Percentiles rank a stretch among this genome's conserved stretches.
phyloP scores from a whole-genome alignment of 2,113 vertebrate species.

The Oncorhynchus masou region DNA sequence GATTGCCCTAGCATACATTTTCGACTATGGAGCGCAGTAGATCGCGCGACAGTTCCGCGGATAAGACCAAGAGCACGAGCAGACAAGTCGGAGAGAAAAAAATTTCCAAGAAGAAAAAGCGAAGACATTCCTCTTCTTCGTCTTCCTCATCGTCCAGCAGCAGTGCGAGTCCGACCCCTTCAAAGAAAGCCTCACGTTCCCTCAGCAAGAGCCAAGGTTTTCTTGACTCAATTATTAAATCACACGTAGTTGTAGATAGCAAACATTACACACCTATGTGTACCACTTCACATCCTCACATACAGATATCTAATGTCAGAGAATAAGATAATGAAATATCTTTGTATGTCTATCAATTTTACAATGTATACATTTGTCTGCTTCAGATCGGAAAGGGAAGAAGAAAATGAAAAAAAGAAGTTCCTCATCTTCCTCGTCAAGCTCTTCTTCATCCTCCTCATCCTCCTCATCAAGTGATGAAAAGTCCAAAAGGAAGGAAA shows the following conservation, averaged over 20 bases:
- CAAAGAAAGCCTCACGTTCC: conserved; percentile 47
- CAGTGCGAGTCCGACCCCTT: conserved; percentile 64
- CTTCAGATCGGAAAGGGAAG: conserved; percentile 76
- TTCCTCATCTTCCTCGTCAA: conserved; percentile 77
- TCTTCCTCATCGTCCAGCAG: conserved; percentile 64
- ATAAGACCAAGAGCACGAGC: conserved; percentile 43
- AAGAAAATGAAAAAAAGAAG: conserved; percentile 67
- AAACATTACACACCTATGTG: too few relatives aligned
- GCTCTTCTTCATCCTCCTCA: conserved; percentile 70
- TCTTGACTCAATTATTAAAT: background rate
- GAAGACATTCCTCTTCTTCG: conserved; percentile 51
- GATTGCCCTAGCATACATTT: too few relatives aligned
- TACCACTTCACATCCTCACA: too few relatives aligned
- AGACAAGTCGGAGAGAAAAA: conserved; percentile 45
- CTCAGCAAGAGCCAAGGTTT: conserved; percentile 67
- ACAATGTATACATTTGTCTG: background rate
- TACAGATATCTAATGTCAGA: too few relatives aligned
- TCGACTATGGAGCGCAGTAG: conserved; percentile 76
- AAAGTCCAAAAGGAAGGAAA: conserved; percentile 64
- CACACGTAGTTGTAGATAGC: too few relatives aligned
- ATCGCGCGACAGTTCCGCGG: conserved; percentile 62
- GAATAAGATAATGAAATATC: too few relatives aligned
- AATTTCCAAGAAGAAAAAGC: conserved; percentile 58
- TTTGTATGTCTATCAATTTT: background rate
- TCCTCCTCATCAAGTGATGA: conserved; percentile 65